Base-by-base conservation (phyloP, 2,888 invertebrate genomes). In the Thumatha senex region DNA sequence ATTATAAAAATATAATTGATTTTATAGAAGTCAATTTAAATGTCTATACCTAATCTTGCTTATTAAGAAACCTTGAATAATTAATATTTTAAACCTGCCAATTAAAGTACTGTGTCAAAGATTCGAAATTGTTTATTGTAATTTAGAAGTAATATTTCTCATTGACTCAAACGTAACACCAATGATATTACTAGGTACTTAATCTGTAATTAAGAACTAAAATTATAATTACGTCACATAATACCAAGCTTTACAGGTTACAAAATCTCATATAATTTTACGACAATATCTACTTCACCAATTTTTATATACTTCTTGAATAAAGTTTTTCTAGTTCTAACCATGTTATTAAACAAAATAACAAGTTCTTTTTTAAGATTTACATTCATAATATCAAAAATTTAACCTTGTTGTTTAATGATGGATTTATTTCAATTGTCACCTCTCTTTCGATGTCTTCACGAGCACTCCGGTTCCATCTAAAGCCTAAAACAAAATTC, bases 141-240 rank as follows among this genome's bases (percentile, higher is more conserved):
- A 63, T 50, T 58, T 66, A 64, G 54, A 46, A 61, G 67, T 54
- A n/a, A 64, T 56, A 58, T 57, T 61, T 61, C 56, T 61, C 57
- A 60, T 67, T 66, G 57, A 63, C 58, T 70, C 60, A 59, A 68
- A 63, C 67, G 71, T 72, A 74, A 69, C 67, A 61, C 58, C 67
- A 67, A 63, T 58, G 67, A 62, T 64, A 55, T 59, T 59, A 30
- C 7, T 61, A 67, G 63, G 71, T 73, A 73, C 67, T 68, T 74
- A 73, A 63, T 58, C 46, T 56, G 38, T 70, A 61, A 65, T 52
- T 68, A 61, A 46, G 49, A 12, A 40, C 47, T 42, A 9, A 53
- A 39, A 48, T 34, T n/a, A 14, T 49, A n/a, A 33, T 48, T 40
- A 54, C 30, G 42, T 42, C 49, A 51, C 15, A 48, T 43, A 43